Evolutionary conservation across 2,888 invertebrate species (phyloP), one percentile per base, ranked within the genome.

Genomic region (Parapristionchus giblindavisi): DNA sequence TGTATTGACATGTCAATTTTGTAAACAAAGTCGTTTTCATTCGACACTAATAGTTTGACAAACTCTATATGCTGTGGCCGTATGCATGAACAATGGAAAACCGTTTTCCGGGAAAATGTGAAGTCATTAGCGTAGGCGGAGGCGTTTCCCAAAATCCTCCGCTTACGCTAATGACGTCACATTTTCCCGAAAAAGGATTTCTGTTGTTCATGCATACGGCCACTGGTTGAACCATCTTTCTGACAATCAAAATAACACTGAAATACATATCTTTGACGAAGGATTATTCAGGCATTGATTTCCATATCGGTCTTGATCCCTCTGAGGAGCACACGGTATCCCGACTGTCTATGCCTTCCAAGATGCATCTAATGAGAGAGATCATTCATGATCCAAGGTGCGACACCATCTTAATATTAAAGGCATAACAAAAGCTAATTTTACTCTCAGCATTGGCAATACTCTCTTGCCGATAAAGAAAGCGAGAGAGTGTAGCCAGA

Each of bases 301-400:
- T 88, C 79, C 84, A 83, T 75, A 84, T 88, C 60, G 89, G 89
- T n/a, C 80, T 88, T 34, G 83, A 86, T 24, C 76, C 80, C 2
- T 77, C 80, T 11, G 84, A 87, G 72, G 83, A 85, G 58, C 83
- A 87, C 72, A 84, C 86, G 11, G 87, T 87, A 8, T 85, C 87
- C 36, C 78, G 87, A n/a, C 79, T 88, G 6, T 80, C 85, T 5
- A 79, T 83, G 77, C 83, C 87, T 8, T 71, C 80, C 0, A 79
- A 77, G 21, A 76, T 79, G 21, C 84, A 85, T 66, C 75, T 85
- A 32, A 75, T 85, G 60, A 81, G 84, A 34, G 87, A 87, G 75
- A 83, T 87, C 43, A 48, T 85, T 5, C 81, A 85, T 70, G 87
- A 87, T 78, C 87, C 87, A 8, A 77, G 85, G 60, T 76, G 75